Evolutionary conservation across 2,797 vertebrate species (phyloP).

Genomic region (Lacerta viridis): DNA sequence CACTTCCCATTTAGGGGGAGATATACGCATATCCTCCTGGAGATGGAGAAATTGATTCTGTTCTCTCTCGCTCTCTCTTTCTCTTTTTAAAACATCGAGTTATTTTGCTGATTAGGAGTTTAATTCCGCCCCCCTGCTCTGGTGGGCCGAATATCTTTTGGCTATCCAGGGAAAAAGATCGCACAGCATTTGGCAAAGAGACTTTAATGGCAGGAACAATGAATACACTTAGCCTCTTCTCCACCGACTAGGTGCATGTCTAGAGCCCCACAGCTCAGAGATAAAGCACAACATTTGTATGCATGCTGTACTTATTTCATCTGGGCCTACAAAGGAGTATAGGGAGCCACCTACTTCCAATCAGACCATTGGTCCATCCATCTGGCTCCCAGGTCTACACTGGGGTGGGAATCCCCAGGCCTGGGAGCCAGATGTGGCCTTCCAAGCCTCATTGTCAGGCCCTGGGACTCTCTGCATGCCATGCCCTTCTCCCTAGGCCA

Average conservation of each 20-base stretch:
- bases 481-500: too few relatives aligned
- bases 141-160: not conserved
- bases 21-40: not conserved
- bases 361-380: too few relatives aligned
- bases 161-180: not conserved
- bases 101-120: slow-evolving; percentile 32
- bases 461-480: too few relatives aligned
- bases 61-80: not conserved
- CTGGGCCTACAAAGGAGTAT: too few relatives aligned
- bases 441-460: too few relatives aligned
- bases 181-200: not conserved
- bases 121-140: not conserved
- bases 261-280: not conserved
- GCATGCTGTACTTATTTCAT: too few relatives aligned
- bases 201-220: not conserved
- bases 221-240: not conserved
- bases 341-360: not conserved
- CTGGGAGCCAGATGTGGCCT: too few relatives aligned
- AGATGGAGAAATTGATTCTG: slow-evolving; percentile 30
- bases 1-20: slow-evolving; percentile 28
- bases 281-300: not conserved
- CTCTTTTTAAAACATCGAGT: not conserved
- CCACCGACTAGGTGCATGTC: not conserved
- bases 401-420: too few relatives aligned
- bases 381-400: too few relatives aligned